Conservation (phyloP, 1,140 invertebrate genomes). For the Patella vulgata region DNA sequence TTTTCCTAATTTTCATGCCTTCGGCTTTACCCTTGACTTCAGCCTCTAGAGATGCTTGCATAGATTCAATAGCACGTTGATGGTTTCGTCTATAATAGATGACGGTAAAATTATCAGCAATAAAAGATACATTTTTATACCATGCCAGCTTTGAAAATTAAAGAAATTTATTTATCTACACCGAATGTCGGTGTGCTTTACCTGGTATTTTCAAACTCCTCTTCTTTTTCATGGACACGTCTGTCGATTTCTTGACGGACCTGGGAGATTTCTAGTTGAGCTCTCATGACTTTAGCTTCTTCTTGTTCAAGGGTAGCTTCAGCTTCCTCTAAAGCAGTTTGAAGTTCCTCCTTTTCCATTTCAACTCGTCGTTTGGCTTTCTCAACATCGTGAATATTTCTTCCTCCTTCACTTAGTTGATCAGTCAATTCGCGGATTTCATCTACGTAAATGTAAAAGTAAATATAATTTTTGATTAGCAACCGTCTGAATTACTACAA, state of each 20-base stretch:
- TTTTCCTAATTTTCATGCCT: slow-evolving; percentile 99
- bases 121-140: neutral
- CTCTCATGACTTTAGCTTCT: slow-evolving; percentile 79
- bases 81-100: slow-evolving; percentile 90
- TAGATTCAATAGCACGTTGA: slow-evolving; percentile 97
- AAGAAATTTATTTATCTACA: no score
- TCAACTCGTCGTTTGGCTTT: slow-evolving; percentile 97
- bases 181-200: no score
- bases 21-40: slow-evolving; percentile 99
- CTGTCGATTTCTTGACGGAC: slow-evolving; percentile 99
- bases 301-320: slow-evolving; percentile 96
- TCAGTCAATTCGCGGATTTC: slow-evolving; percentile 99
- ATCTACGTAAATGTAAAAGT: slow-evolving; percentile 68
- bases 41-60: slow-evolving; percentile 98
- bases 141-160: no score
- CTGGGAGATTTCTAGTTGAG: slow-evolving; percentile 96
- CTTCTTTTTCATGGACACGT: slow-evolving; percentile 97
- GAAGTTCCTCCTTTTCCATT: slow-evolving; percentile 98
- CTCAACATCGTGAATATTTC: slow-evolving; percentile 93
- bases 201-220: slow-evolving; percentile 99
- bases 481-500: neutral
- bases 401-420: slow-evolving; percentile 97
- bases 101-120: neutral
- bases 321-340: slow-evolving; percentile 98
- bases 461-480: neutral